phyloP scores from a whole-genome alignment of 2,797 vertebrate genomes.

The Dendrocincla tyrannina region DNA sequence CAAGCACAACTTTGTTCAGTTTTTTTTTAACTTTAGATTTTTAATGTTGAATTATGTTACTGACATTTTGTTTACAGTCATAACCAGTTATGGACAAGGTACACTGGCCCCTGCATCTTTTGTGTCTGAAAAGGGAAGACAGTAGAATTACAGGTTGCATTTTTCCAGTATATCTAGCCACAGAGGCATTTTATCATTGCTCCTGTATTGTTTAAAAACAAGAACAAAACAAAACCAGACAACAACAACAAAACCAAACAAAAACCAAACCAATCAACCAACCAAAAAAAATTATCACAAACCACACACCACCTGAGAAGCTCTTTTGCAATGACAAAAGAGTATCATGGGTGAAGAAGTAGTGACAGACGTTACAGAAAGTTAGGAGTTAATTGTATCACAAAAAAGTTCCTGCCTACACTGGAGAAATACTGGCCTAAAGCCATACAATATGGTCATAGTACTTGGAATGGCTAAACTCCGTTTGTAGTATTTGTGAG shows the following conservation, averaged over 20 bases:
- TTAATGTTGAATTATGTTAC: not conserved
- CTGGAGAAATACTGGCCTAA: not conserved
- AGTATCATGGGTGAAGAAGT: not conserved
- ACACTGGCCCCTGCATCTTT: not conserved
- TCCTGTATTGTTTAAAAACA: not conserved
- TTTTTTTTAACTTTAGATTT: conserved; percentile 18
- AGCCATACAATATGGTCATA: not conserved
- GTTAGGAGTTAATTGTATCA: not conserved
- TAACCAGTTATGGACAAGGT: not conserved
- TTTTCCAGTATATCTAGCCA: not conserved
- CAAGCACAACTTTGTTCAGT: not conserved
- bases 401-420: not conserved
- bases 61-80: conserved; percentile 13
- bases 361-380: not conserved
- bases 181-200: not conserved
- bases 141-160: not conserved
- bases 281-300: not conserved
- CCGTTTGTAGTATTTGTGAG: not conserved
- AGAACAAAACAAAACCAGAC: not conserved
- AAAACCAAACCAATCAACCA: not conserved
- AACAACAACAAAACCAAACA: not conserved
- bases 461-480: not conserved
- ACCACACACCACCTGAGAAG: not conserved
- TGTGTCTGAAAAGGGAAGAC: not conserved
- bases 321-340: not conserved